Percentiles rank a stretch among this genome's conserved stretches.
These are phyloP conservation scores for Semibalanus balanoides DNA, from an alignment of 1,140 invertebrate genomes.

Conservation along the genomic window DNA sequence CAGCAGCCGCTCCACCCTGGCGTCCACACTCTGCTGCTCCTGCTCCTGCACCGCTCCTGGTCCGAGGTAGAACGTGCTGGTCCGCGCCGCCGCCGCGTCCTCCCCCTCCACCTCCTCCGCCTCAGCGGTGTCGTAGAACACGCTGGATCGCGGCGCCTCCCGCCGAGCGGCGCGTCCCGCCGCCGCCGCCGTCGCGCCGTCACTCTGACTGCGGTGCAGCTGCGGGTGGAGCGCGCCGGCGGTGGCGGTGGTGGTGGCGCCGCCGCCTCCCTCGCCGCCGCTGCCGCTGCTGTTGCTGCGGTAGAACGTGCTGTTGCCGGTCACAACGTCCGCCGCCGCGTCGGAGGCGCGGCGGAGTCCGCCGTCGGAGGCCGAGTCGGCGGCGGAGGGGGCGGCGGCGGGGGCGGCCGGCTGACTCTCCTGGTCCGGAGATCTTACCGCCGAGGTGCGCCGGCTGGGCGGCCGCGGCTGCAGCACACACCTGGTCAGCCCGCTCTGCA, in stretches of 20 bases:
- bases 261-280: no score
- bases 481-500: not conserved
- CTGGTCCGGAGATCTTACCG: no score
- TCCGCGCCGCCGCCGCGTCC: constrained; percentile 1
- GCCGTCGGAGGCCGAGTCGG: not conserved
- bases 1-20: not conserved
- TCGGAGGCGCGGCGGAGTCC: not conserved
- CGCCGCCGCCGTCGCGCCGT: no score
- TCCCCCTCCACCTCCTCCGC: not conserved
- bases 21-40: not conserved
- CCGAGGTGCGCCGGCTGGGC: not conserved
- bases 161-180: no score
- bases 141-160: no score
- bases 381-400: no score
- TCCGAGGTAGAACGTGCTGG: constrained; percentile 3
- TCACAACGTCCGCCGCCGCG: not conserved
- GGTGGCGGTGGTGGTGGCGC: no score
- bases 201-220: no score
- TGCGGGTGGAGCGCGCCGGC: no score
- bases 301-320: not conserved
- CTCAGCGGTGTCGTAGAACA: not conserved
- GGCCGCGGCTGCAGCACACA: not conserved
- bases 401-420: no score
- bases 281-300: no score
- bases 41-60: constrained; percentile 9